phyloP scores from a whole-genome alignment of 92 coral and sea anemone species.

The Hydrozoanthus gracilis region DNA sequence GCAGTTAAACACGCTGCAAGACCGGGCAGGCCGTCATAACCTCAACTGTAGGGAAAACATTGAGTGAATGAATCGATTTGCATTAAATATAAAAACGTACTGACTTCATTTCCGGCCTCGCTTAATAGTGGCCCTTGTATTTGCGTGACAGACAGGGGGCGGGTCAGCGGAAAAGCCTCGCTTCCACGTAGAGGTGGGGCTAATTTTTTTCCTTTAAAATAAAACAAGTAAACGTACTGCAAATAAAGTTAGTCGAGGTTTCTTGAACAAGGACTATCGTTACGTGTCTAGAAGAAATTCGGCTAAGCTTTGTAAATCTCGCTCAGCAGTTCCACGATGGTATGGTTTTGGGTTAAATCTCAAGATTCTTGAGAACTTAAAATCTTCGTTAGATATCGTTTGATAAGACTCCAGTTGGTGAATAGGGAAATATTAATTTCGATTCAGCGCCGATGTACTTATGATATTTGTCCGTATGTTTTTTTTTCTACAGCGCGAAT shows the following conservation, averaged over 20 bases:
- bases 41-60: too few relatives aligned
- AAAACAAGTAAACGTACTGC: not conserved
- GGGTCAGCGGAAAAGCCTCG: slow-evolving; percentile 3
- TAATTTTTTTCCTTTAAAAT: not conserved
- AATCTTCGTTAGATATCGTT: not conserved
- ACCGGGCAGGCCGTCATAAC: too few relatives aligned
- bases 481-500: slow-evolving; percentile 14
- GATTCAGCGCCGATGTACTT: not conserved
- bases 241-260: slow-evolving; percentile 16
- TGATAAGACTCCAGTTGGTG: not conserved
- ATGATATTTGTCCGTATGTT: not conserved
- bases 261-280: slow-evolving; percentile 47
- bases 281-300: slow-evolving; percentile 38
- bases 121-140: not conserved
- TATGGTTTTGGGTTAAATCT: not conserved
- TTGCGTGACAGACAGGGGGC: slow-evolving; percentile 34
- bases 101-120: not conserved
- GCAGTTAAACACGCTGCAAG: too few relatives aligned
- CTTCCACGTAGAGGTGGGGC: slow-evolving; percentile 28
- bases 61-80: too few relatives aligned
- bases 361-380: not conserved
- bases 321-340: not conserved
- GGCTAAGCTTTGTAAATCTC: not conserved
- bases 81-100: too few relatives aligned
- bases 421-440: not conserved